phyloP scores from a whole-genome alignment of 2,888 invertebrate species.

The Arctia plantaginis region DNA sequence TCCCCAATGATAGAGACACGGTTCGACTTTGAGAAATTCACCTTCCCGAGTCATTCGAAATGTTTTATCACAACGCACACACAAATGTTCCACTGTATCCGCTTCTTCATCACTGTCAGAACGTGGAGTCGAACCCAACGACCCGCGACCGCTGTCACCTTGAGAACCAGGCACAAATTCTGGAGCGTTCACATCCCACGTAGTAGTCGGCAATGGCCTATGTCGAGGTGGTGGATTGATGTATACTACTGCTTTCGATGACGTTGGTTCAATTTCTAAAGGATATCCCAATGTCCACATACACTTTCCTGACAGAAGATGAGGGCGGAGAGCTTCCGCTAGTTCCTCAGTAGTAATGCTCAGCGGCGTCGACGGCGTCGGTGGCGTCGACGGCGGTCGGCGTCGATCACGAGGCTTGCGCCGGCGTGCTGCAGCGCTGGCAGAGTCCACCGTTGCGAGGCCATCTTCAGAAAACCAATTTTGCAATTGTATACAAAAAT shows the following conservation, averaged over 20 bases:
- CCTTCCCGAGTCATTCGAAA: constrained; percentile 91
- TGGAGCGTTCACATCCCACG: constrained; percentile 89
- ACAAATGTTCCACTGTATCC: constrained; percentile 87
- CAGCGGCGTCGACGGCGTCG: constrained; percentile 80
- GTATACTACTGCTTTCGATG: constrained; percentile 88
- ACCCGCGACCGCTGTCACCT: constrained; percentile 85
- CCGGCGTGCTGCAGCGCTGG: constrained; percentile 78
- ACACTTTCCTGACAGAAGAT: constrained; percentile 87
- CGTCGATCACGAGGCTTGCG: constrained; percentile 76
- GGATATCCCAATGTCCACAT: constrained; percentile 91
- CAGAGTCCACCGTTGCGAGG: constrained; percentile 77
- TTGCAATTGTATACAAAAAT: constrained; percentile 80
- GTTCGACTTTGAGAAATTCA: constrained; percentile 90
- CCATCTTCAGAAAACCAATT: constrained; percentile 85
- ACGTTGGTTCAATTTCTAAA: constrained; percentile 87
- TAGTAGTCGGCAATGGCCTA: constrained; percentile 68
- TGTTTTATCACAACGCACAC: constrained; percentile 90
- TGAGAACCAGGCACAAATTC: constrained; percentile 88
- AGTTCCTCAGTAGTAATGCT: constrained; percentile 87
- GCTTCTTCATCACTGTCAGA: constrained; percentile 86
- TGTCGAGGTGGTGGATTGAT: constrained; percentile 85
- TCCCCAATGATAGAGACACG: constrained; percentile 96
- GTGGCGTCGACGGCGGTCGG: constrained; percentile 79
- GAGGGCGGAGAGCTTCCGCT: constrained; percentile 86
- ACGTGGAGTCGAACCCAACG: constrained; percentile 84